A percentile compares a stretch with the other conserved stretches of the same genome.
phyloP scores from a whole-genome alignment of 2,113 vertebrate species.

The Podocnemis expansa region DNA sequence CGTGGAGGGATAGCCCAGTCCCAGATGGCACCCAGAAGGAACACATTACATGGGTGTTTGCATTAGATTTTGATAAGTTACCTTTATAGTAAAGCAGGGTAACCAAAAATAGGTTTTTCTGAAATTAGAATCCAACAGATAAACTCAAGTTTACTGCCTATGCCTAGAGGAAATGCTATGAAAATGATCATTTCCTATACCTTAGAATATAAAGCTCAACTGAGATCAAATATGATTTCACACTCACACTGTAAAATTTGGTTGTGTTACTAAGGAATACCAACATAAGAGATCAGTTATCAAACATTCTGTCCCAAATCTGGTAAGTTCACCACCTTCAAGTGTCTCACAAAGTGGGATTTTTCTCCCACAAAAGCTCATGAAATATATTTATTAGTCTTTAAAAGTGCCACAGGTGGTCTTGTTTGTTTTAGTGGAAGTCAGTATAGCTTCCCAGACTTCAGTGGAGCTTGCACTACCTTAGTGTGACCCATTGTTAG shows the following conservation, averaged over 20 bases:
- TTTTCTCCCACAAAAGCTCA: too few species aligned
- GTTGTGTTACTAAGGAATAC: not conserved
- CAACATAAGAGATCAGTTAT: not conserved
- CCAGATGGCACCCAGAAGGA: too few species aligned
- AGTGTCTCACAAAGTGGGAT: too few species aligned
- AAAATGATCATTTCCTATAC: not conserved
- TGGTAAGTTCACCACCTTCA: too few species aligned
- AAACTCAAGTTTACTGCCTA: not conserved
- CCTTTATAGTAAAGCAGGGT: not conserved
- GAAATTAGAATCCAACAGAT: not conserved
- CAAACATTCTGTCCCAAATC: not conserved
- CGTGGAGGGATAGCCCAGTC: too few species aligned
- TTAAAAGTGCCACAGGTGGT: too few species aligned
- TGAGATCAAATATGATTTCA: not conserved
- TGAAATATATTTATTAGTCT: too few species aligned
- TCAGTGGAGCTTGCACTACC: not conserved
- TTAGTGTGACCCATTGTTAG: slow-evolving; percentile 2
- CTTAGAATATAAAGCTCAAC: not conserved
- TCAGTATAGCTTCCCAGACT: not conserved
- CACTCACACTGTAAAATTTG: not conserved
- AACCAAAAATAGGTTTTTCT: not conserved
- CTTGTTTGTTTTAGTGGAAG: not conserved
- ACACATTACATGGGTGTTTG: too few species aligned
- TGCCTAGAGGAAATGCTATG: not conserved
- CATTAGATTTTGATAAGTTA: not conserved